phyloP scores from a whole-genome alignment of 2,113 vertebrate genomes.

The Pteropus alecto region DNA sequence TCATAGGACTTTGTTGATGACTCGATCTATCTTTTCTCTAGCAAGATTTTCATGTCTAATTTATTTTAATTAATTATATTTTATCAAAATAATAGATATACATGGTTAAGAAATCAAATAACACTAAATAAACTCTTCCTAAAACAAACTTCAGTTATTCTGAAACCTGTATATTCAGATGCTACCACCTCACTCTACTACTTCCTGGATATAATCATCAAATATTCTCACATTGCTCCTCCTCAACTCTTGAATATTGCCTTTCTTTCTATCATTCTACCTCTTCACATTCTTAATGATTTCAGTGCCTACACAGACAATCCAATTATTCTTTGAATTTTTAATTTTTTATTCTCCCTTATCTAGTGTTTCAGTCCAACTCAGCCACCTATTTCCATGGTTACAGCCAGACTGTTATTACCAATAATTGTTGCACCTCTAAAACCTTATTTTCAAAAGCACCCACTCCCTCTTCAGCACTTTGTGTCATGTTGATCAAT shows the following conservation, averaged over 20 bases:
- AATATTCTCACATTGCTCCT: neutral
- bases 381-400: neutral
- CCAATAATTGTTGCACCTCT: neutral
- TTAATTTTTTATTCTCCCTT: neutral
- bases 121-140: neutral
- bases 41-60: neutral
- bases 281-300: neutral
- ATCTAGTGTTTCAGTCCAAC: neutral
- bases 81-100: neutral
- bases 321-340: neutral
- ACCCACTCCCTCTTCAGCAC: neutral
- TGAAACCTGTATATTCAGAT: neutral
- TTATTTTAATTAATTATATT: slow-evolving; percentile 6
- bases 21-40: neutral
- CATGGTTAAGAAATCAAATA: neutral
- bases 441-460: neutral
- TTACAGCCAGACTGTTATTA: neutral
- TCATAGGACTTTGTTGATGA: neutral
- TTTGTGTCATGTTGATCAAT: neutral
- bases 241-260: neutral
- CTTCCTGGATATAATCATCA: neutral
- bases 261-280: neutral
- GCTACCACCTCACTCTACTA: neutral
- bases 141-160: neutral
- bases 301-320: neutral